Evolutionary conservation across 2,113 vertebrate genomes (phyloP).

Genomic region (Tachycineta bicolor): DNA sequence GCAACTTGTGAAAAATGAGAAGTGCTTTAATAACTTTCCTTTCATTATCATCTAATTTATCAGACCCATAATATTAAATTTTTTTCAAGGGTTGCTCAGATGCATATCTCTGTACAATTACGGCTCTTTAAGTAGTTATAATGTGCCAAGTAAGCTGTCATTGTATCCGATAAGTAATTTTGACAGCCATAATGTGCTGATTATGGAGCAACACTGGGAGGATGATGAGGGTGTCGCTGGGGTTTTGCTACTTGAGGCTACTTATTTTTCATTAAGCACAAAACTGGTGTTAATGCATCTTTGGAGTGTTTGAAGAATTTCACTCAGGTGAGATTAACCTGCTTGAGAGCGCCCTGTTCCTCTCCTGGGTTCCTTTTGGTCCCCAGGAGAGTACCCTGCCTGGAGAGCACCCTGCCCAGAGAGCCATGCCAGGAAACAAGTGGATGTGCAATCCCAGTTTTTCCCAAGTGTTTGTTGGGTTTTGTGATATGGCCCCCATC

Average conservation of each 20-base stretch:
- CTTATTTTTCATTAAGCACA: neutral
- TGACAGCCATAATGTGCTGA: neutral
- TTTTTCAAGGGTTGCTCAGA: neutral
- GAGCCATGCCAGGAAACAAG: neutral
- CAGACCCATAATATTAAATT: neutral
- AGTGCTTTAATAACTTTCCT: neutral
- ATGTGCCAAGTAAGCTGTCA: conserved; percentile 13
- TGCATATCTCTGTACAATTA: neutral
- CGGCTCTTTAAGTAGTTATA: neutral
- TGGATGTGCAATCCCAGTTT: neutral
- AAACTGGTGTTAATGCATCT: neutral
- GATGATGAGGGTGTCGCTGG: neutral
- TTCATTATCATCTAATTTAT: conserved; percentile 6
- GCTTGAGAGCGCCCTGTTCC: neutral
- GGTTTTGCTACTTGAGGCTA: neutral
- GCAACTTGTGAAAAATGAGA: neutral
- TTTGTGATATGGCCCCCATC: neutral
- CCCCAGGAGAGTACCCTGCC: fast-evolving
- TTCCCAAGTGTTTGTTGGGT: neutral
- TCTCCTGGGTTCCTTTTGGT: neutral
- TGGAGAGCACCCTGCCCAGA: fast-evolving
- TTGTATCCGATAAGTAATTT: neutral
- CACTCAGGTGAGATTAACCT: neutral
- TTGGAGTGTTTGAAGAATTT: neutral
- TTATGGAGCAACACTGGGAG: neutral